phyloP scores from a whole-genome alignment of 1,140 invertebrate species.

The Zaprionus africanus region DNA sequence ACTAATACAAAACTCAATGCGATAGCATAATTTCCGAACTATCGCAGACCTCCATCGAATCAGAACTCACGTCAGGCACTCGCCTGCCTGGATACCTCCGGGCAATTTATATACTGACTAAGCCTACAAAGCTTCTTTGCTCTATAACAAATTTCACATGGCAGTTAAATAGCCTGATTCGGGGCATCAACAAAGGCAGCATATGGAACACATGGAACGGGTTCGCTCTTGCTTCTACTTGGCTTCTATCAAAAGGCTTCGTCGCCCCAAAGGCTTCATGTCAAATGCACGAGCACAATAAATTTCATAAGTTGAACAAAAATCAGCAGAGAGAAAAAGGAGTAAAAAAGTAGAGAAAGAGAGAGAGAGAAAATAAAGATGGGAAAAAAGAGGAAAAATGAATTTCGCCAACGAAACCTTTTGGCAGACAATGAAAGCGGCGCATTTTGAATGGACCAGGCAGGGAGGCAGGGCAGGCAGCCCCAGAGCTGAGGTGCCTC shows the following conservation, averaged over 20 bases:
- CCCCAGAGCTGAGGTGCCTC: not conserved
- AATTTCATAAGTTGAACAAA: slow-evolving; percentile 57
- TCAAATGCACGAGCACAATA: slow-evolving; percentile 76
- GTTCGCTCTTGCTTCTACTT: not conserved
- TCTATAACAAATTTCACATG: slow-evolving; percentile 40
- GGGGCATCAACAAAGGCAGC: slow-evolving; percentile 26
- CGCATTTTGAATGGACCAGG: slow-evolving; percentile 37
- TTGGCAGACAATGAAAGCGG: slow-evolving; percentile 50
- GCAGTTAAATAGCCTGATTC: slow-evolving; percentile 32
- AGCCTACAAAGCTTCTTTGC: slow-evolving; percentile 27
- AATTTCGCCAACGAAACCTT: slow-evolving; percentile 25
- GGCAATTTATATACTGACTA: slow-evolving; percentile 39
- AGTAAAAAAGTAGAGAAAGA: slow-evolving; percentile 15
- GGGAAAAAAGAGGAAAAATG: slow-evolving; percentile 1
- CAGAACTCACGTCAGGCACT: not conserved
- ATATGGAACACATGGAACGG: slow-evolving; percentile 36
- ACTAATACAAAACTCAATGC: not conserved
- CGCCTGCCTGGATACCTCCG: no score
- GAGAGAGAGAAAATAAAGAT: slow-evolving; percentile 21
- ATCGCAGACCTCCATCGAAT: slow-evolving; percentile 5
- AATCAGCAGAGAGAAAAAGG: not conserved
- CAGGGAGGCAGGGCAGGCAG: not conserved
- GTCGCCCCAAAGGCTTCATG: slow-evolving; percentile 73
- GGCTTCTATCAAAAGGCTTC: slow-evolving; percentile 58
- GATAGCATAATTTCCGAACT: not conserved